Evolutionary conservation across 2,113 vertebrate species (phyloP).

Genomic region (Mesembrinibis cayennensis): DNA sequence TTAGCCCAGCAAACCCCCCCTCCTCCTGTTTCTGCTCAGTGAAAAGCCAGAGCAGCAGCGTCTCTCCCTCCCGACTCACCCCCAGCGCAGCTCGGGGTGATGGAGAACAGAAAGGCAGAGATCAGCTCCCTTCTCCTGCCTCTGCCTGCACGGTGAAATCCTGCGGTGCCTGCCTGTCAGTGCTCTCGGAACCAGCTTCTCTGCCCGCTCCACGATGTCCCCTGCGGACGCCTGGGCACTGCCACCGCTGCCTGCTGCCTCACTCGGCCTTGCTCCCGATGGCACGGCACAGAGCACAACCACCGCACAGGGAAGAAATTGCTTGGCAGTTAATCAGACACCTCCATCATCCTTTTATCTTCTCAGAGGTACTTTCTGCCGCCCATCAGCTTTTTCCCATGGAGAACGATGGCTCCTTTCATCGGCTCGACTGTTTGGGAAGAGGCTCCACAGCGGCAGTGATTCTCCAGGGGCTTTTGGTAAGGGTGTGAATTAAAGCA

Average conservation of each 20-base stretch:
- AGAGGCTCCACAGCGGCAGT: accelerated
- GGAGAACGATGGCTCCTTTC: not conserved
- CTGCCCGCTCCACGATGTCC: accelerated
- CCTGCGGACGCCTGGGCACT: not conserved
- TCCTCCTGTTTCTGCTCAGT: too few species aligned
- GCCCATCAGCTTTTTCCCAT: not conserved
- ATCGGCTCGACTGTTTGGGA: accelerated
- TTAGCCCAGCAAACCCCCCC: not conserved
- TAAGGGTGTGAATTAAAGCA: not conserved
- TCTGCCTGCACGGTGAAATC: accelerated
- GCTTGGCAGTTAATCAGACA: not conserved
- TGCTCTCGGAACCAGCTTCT: not conserved
- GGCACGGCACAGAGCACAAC: not conserved
- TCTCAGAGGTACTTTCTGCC: not conserved
- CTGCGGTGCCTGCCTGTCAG: not conserved
- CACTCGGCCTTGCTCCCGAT: not conserved
- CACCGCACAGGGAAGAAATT: not conserved
- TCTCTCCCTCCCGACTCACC: not conserved
- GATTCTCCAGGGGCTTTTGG: accelerated
- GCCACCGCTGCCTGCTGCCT: not conserved
- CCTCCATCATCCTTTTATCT: not conserved
- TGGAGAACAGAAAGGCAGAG: not conserved
- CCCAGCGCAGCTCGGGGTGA: accelerated
- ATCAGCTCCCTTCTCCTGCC: not conserved
- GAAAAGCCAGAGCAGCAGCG: not conserved